These are phyloP conservation scores for Tenthredo notha DNA, from an alignment of 2,888 invertebrate genomes.

Conservation along the genomic window DNA sequence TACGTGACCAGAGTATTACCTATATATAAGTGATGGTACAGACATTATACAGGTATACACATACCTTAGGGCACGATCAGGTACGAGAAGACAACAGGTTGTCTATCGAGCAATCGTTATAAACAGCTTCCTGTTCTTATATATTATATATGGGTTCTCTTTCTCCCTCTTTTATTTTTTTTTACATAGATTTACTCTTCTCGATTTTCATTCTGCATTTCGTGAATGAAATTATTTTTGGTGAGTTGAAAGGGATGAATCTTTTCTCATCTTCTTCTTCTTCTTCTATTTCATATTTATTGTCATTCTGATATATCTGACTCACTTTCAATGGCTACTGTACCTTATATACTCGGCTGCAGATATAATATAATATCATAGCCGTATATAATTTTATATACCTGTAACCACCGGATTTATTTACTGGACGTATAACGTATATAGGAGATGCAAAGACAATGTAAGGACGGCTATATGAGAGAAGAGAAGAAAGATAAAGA, in stretches of 20 bases:
- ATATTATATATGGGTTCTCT: not conserved
- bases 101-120: conserved; percentile 30
- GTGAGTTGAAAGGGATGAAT: not conserved
- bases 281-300: not conserved
- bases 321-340: not conserved
- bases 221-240: too few relatives aligned
- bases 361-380: not conserved
- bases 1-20: conserved; percentile 19
- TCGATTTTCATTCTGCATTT: too few relatives aligned
- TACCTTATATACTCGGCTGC: not conserved
- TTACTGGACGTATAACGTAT: not conserved
- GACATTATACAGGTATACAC: not conserved
- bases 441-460: conserved; percentile 19
- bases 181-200: too few relatives aligned
- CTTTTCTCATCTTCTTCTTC: not conserved
- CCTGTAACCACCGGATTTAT: conserved; percentile 35
- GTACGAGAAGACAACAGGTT: conserved; percentile 45
- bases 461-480: not conserved
- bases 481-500: not conserved
- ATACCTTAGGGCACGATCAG: not conserved
- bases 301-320: not conserved
- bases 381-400: not conserved
- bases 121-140: conserved; percentile 32
- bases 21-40: not conserved
- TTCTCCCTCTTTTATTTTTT: not conserved